Base-by-base conservation (phyloP, 2,113 vertebrate genomes). In the Psilopogon haemacephalus region DNA sequence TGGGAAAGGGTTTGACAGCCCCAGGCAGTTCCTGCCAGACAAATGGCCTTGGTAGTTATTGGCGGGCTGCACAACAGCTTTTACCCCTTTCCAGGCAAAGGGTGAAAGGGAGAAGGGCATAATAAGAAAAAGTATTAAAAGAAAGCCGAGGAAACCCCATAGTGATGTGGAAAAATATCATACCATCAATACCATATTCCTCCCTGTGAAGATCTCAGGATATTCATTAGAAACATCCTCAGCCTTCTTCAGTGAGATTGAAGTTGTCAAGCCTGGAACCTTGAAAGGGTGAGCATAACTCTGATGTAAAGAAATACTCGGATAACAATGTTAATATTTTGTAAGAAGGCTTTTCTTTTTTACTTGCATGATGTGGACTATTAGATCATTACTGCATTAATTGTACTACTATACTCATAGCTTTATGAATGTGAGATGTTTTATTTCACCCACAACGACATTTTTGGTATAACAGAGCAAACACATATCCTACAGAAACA, bases 61-160 rank as follows among this genome's bases (percentile, higher is more conserved):
- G 33, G 2, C 1, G 6, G 12, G 0, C 23, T 56, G 2, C 2
- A 3, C 9, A 23, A 5, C 6, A 56, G 4, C 12, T 52, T 75
- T 75, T 26, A 67, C 2, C 7, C 30, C 18, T 27, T 52, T 9
- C 30, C 24, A 60, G 48, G n/a, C 11, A 83, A 16, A 3, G 23
- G 14, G 14, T 8, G 6, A 33, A 81, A 77, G 4, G 14, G 19
- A 67, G 3, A 8, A 63, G 4, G 3, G 20, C 20, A 48, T 48
- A 48, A 48, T 48, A 20, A 20, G 46, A 48, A 46, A 46, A 19
- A 17, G 17, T 46, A 46, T 46, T 46, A 46, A 46, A 46, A 46
- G 46, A 48, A 48, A 21, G 46, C 46, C 19, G 20, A 48, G 46
- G 46, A 48, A 20, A 48, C 46, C 20, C 46, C 46, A 48, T 48